Evolutionary conservation across 2,888 invertebrate genomes (phyloP).

Genomic region (Galerucella calmariensis): DNA sequence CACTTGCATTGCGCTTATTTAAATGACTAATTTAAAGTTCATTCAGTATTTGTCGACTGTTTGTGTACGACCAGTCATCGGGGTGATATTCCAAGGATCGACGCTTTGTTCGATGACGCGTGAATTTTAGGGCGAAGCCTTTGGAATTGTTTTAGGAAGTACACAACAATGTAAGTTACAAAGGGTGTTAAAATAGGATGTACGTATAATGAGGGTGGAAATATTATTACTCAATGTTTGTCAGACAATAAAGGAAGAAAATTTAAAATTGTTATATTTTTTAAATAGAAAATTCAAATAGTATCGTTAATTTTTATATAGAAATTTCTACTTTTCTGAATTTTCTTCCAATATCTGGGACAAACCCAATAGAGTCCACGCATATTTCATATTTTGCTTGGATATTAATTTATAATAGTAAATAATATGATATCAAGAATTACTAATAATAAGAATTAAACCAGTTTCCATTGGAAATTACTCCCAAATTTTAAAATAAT

Average conservation of each 20-base stretch:
- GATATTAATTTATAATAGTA: too few relatives aligned
- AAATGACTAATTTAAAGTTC: background rate
- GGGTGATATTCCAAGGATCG: background rate
- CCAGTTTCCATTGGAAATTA: too few relatives aligned
- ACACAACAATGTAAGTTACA: background rate
- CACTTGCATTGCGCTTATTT: background rate
- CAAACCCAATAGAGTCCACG: too few relatives aligned
- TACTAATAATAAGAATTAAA: too few relatives aligned
- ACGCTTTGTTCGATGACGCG: slow-evolving; percentile 1
- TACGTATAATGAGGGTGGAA: background rate
- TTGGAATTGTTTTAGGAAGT: slow-evolving; percentile 7
- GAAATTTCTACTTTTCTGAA: too few relatives aligned
- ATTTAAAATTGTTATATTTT: too few relatives aligned
- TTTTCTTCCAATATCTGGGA: too few relatives aligned
- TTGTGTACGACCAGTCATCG: background rate
- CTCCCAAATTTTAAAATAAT: too few relatives aligned
- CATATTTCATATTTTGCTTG: too few relatives aligned
- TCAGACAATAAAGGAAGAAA: background rate
- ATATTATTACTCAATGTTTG: background rate
- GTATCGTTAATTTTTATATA: too few relatives aligned
- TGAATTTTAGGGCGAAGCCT: background rate
- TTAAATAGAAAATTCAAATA: too few relatives aligned
- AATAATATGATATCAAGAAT: too few relatives aligned
- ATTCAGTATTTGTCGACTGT: background rate
- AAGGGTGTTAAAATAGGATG: slow-evolving; percentile 6